phyloP scores from a whole-genome alignment of 2,888 invertebrate genomes.

The Tipula confusa region DNA sequence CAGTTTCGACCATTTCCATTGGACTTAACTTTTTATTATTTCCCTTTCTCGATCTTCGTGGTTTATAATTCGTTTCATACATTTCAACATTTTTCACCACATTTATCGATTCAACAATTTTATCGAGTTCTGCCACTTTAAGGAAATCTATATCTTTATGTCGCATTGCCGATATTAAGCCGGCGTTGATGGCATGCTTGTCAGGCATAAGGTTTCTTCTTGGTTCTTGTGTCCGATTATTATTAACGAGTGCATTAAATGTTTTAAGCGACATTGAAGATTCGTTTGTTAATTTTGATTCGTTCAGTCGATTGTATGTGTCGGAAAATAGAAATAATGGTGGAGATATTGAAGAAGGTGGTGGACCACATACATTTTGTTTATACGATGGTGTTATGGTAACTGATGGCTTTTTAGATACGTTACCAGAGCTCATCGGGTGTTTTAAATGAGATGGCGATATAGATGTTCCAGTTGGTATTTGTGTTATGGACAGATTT shows the following conservation, averaged over 20 bases:
- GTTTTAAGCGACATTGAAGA: not conserved
- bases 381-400: slow-evolving; percentile 7
- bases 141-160: not conserved
- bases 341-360: not conserved
- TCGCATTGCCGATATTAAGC: not conserved
- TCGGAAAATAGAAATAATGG: not conserved
- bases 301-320: not conserved
- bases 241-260: not conserved
- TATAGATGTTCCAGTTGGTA: not conserved
- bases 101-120: slow-evolving; percentile 5
- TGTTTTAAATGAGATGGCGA: not conserved
- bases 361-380: not conserved
- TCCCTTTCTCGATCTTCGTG: not conserved
- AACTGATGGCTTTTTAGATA: slow-evolving; percentile 8
- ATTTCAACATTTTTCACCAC: not conserved
- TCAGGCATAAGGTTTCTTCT: not conserved
- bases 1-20: slow-evolving; percentile 3
- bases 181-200: not conserved
- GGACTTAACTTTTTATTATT: not conserved
- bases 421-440: not conserved
- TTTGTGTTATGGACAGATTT: not conserved
- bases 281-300: not conserved
- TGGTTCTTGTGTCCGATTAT: not conserved
- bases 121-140: not conserved
- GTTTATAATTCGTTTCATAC: not conserved